A percentile compares a stretch with the other conserved stretches of the same genome.
Evolutionary conservation across 1,140 invertebrate species (phyloP).

Genomic region (Globodera ellingtonae): DNA sequence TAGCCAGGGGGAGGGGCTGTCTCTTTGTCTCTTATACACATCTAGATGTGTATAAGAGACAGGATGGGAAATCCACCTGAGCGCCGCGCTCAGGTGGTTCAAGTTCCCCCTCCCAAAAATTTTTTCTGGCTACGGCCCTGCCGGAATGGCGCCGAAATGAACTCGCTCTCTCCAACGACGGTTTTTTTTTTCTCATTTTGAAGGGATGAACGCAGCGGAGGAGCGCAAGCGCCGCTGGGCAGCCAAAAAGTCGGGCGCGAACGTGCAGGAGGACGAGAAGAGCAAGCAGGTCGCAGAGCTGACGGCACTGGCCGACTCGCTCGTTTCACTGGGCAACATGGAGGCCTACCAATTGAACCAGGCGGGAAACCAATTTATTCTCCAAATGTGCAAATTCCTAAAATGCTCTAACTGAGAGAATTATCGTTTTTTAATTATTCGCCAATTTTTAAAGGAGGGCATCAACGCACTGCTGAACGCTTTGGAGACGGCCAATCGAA

Average conservation of each 20-base stretch:
- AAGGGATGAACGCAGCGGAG: constrained; percentile 50
- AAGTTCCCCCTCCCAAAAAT: too few species aligned
- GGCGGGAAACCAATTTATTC: constrained; percentile 25
- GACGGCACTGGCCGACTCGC: constrained; percentile 41
- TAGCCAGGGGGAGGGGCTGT: too few species aligned
- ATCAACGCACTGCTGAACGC: neutral
- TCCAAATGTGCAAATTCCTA: constrained; percentile 6
- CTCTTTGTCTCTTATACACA: too few species aligned
- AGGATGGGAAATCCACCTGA: too few species aligned
- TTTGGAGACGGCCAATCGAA: neutral
- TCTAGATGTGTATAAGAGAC: too few species aligned
- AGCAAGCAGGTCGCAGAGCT: constrained; percentile 39
- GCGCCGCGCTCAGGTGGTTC: too few species aligned
- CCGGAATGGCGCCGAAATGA: too few species aligned
- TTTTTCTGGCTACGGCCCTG: too few species aligned
- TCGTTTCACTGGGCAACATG: constrained; percentile 45
- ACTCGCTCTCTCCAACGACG: too few species aligned
- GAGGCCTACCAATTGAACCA: constrained; percentile 41
- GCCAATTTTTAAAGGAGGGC: neutral
- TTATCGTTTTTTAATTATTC: neutral
- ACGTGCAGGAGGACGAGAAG: constrained; percentile 37
- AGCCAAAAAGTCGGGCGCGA: constrained; percentile 42
- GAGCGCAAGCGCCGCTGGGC: constrained; percentile 51
- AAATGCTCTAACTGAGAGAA: neutral
- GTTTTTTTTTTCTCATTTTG: constrained; percentile 11